Percentiles rank a stretch among this genome's conserved stretches.
These are phyloP conservation scores for Cheumatopsyche charites DNA, from an alignment of 1,140 invertebrate species.

Conservation along the genomic window DNA sequence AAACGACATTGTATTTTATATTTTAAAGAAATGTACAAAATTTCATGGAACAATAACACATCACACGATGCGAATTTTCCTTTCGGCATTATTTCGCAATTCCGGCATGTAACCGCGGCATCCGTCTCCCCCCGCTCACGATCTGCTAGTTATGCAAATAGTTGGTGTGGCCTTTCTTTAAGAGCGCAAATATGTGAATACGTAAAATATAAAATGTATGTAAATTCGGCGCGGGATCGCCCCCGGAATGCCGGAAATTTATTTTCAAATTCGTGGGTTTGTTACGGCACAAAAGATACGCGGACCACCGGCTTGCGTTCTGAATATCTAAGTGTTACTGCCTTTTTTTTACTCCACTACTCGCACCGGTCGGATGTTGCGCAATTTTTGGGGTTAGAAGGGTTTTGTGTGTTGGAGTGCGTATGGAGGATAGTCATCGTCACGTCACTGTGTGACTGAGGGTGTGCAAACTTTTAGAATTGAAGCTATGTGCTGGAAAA, in stretches of 20 bases:
- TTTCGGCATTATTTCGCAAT: not conserved
- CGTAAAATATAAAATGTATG: slow-evolving; percentile 47
- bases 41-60: not conserved
- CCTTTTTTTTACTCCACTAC: not conserved
- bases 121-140: slow-evolving; percentile 4
- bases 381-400: too few species aligned
- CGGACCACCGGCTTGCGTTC: slow-evolving; percentile 40
- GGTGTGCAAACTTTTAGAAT: too few species aligned
- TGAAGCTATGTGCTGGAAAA: too few species aligned
- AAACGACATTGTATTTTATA: too few species aligned
- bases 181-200: slow-evolving; percentile 48
- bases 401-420: too few species aligned
- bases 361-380: too few species aligned
- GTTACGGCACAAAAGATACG: slow-evolving; percentile 47
- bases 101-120: not conserved
- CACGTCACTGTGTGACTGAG: too few species aligned
- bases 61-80: not conserved
- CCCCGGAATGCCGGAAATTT: slow-evolving; percentile 49
- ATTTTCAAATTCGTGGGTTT: slow-evolving; percentile 49
- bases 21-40: too few species aligned
- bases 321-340: slow-evolving; percentile 44
- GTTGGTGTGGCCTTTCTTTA: slow-evolving; percentile 47
- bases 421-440: too few species aligned
- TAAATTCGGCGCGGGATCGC: slow-evolving; percentile 42
- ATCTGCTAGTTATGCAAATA: slow-evolving; percentile 45